Conservation (phyloP, 2,888 invertebrate genomes). For the Blastobasis adustella region DNA sequence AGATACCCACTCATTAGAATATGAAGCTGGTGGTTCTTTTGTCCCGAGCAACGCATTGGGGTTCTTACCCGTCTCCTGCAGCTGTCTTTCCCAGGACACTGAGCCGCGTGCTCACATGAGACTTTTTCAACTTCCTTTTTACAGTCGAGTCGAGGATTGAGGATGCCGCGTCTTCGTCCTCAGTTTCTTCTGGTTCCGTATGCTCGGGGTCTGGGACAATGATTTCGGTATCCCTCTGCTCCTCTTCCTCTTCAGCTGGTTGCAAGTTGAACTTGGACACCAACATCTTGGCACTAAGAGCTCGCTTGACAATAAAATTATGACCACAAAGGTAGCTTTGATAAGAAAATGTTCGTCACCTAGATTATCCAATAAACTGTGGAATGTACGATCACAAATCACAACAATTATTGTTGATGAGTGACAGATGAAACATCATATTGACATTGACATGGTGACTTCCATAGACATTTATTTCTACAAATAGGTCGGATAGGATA, state of each 20-base stretch:
- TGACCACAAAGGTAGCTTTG: too few species aligned
- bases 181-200: conserved; percentile 13
- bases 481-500: too few species aligned
- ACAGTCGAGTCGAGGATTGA: conserved; percentile 8
- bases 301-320: too few species aligned
- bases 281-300: conserved; percentile 28
- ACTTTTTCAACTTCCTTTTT: conserved; percentile 29
- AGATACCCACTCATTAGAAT: too few species aligned
- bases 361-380: too few species aligned
- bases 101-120: conserved; percentile 49
- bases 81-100: conserved; percentile 62
- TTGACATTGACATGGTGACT: too few species aligned
- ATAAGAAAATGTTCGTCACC: too few species aligned
- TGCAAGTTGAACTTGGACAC: conserved; percentile 43
- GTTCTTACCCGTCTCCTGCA: conserved; percentile 55
- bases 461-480: too few species aligned
- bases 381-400: too few species aligned
- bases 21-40: too few species aligned
- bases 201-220: neutral
- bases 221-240: neutral
- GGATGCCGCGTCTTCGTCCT: conserved; percentile 16
- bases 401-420: too few species aligned
- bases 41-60: neutral
- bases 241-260: conserved; percentile 1
- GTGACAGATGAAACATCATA: too few species aligned